A percentile compares a stretch with the other conserved stretches of the same genome.
Conservation (phyloP, 2,888 invertebrate species). For the Agriopis leucophaearia region DNA sequence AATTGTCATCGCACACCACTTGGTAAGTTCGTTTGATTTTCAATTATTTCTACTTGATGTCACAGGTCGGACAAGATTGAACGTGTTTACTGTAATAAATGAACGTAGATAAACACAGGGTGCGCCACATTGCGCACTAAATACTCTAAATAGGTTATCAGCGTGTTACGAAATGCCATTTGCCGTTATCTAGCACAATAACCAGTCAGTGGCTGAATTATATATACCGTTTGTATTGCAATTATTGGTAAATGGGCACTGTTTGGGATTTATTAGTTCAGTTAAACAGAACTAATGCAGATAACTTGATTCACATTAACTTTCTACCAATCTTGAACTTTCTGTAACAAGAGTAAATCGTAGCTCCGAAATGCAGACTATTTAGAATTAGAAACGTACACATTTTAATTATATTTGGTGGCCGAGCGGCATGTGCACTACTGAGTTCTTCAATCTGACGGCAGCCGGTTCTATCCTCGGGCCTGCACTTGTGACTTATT, state of each 20-base stretch:
- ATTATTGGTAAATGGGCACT: conserved; percentile 13
- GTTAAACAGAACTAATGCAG: not conserved
- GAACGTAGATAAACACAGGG: conserved; percentile 36
- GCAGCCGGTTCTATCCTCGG: too few relatives aligned
- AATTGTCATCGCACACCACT: too few relatives aligned
- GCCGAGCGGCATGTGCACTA: too few relatives aligned
- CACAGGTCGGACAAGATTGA: conserved; percentile 4
- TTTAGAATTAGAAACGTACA: too few relatives aligned
- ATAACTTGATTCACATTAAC: not conserved
- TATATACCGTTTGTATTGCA: conserved; percentile 29
- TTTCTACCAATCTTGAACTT: not conserved
- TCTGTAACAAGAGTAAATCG: too few relatives aligned
- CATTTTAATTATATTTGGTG: too few relatives aligned
- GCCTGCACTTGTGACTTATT: too few relatives aligned
- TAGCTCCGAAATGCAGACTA: too few relatives aligned
- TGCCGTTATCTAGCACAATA: conserved; percentile 48
- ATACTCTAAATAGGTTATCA: conserved; percentile 50
- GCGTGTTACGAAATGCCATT: conserved; percentile 44
- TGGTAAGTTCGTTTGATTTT: too few relatives aligned
- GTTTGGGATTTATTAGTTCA: conserved; percentile 2
- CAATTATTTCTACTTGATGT: too few relatives aligned
- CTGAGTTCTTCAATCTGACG: too few relatives aligned
- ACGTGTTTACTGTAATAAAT: conserved; percentile 15
- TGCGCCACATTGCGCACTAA: conserved; percentile 47
- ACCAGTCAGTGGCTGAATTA: conserved; percentile 40